A percentile compares a stretch with the other conserved stretches of the same genome.
Conservation (phyloP, 2,113 vertebrate genomes). For the Elgaria multicarinata region DNA sequence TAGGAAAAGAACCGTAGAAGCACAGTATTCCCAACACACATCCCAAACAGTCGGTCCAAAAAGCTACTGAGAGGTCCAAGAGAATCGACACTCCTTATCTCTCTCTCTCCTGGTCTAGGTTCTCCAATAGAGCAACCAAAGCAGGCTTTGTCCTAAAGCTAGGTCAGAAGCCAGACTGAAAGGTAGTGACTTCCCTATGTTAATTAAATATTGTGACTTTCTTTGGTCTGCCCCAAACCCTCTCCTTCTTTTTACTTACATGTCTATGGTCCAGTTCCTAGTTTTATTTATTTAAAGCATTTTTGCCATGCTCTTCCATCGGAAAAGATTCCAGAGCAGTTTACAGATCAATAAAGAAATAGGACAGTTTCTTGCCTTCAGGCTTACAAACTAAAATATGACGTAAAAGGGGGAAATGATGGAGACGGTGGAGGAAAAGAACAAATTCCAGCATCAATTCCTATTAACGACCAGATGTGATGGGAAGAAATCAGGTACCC, state of each 20-base stretch:
- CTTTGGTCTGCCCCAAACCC: neutral
- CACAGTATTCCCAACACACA: neutral
- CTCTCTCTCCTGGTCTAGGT: neutral
- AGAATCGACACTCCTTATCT: neutral
- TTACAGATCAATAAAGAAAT: neutral
- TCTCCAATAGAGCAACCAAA: neutral
- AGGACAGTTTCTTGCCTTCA: neutral
- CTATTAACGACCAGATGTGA: neutral
- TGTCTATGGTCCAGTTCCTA: neutral
- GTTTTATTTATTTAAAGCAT: neutral
- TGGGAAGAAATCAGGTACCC: neutral
- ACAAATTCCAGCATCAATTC: neutral
- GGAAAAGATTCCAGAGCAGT: neutral
- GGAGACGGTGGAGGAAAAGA: neutral
- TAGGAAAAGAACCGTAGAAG: neutral
- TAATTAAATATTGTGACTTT: neutral
- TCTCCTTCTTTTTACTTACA: neutral
- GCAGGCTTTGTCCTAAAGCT: neutral
- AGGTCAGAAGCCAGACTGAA: neutral
- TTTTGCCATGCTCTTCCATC: neutral
- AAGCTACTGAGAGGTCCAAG: neutral
- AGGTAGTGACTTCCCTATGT: neutral
- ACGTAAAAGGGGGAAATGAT: neutral
- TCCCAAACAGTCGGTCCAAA: neutral
- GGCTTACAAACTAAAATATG: neutral